These are phyloP conservation scores for Micropoecilia bifurca DNA, from an alignment of 2,797 vertebrate species.

Conservation along the genomic window DNA sequence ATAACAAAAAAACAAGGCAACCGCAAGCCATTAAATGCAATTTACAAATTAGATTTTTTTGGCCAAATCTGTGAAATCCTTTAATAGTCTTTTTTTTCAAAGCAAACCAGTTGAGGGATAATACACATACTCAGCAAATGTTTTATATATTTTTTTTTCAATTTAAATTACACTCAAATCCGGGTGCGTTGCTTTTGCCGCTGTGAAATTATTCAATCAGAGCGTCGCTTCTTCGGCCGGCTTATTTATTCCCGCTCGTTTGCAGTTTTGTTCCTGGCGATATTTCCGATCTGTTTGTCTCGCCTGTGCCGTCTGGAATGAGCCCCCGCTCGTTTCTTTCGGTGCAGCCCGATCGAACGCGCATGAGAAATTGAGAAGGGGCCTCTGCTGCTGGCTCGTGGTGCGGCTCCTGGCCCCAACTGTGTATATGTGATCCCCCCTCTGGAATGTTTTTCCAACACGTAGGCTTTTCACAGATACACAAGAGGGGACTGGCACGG, in stretches of 20 bases:
- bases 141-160: slow-evolving; percentile 29
- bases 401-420: slow-evolving; percentile 63
- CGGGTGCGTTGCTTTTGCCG: slow-evolving; percentile 1
- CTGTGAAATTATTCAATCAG: slow-evolving; percentile 17
- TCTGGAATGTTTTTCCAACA: slow-evolving; percentile 80
- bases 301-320: slow-evolving; percentile 37
- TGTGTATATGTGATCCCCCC: slow-evolving; percentile 73
- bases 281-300: slow-evolving; percentile 28
- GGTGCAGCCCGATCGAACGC: slow-evolving; percentile 61
- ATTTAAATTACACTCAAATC: slow-evolving; percentile 39
- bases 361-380: slow-evolving; percentile 73
- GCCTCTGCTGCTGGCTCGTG: slow-evolving; percentile 64
- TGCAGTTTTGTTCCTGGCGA: slow-evolving; percentile 14
- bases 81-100: slow-evolving; percentile 44
- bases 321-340: slow-evolving; percentile 54
- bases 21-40: slow-evolving; percentile 75
- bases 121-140: slow-evolving; percentile 65
- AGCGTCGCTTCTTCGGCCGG: not conserved
- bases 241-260: slow-evolving; percentile 7
- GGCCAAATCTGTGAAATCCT: slow-evolving; percentile 67
- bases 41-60: slow-evolving; percentile 75
- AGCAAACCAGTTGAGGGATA: slow-evolving; percentile 44
- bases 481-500: slow-evolving; percentile 78
- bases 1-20: slow-evolving; percentile 69
- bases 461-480: slow-evolving; percentile 78